Conservation (phyloP, 2,113 vertebrate species). For the Dromas ardeola region DNA sequence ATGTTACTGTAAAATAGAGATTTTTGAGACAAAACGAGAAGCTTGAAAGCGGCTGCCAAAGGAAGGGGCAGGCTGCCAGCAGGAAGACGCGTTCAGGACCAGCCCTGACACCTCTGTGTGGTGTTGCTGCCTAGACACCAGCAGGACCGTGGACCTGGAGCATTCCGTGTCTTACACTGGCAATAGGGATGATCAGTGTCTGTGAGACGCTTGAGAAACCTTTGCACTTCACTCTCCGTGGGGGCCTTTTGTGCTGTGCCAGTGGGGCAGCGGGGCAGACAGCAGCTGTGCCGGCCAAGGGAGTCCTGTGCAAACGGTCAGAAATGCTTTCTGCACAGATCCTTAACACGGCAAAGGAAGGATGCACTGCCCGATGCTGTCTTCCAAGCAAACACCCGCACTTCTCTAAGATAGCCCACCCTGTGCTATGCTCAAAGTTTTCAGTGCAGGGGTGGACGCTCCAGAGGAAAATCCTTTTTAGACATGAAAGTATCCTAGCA, state of each 20-base stretch:
- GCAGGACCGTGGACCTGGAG: neutral
- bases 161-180: neutral
- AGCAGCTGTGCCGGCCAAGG: neutral
- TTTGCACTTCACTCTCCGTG: neutral
- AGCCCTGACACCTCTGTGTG: neutral
- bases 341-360: neutral
- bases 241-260: neutral
- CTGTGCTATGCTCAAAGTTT: neutral
- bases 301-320: neutral
- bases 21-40: neutral
- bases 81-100: neutral
- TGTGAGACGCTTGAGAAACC: neutral
- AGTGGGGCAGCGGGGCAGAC: neutral
- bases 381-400: neutral
- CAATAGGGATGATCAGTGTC: neutral
- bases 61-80: neutral
- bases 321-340: neutral
- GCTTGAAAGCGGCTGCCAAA: neutral
- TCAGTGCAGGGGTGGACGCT: neutral
- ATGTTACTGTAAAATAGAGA: neutral
- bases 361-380: accelerated
- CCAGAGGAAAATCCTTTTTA: neutral
- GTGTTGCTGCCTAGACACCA: neutral
- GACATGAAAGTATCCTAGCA: neutral
- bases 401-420: neutral